Evolutionary conservation across 2,113 vertebrate species (phyloP), one percentile per base, ranked within the genome.

Genomic region (Microtus ochrogaster): DNA sequence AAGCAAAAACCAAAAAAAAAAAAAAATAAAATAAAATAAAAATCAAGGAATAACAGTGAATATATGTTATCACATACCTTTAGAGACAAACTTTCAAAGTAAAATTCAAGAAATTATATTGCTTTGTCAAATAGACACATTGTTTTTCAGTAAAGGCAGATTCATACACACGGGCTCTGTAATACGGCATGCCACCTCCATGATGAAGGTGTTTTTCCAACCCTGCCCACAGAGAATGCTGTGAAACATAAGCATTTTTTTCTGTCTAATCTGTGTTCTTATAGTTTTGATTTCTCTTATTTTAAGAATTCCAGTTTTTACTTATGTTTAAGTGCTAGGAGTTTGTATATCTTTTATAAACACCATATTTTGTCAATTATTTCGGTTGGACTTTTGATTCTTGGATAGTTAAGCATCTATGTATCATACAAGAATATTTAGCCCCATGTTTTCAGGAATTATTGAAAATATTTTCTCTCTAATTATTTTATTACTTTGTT

Each of bases 21-120:
- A 17, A 44, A 44, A 44, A 5, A 41, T 3, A 41, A 41, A 41
- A 41, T 41, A n/a, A n/a, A n/a, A n/a, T n/a, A n/a, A n/a, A 47
- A 47, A 47, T n/a, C 55, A 11, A 90, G 79, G 47, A 65, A 21
- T 83, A 83, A 33, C 30, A 16, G 65, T 52, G 12, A 70, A 2
- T 4, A 2, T 61, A 58, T 41, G 2, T n/a, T 85, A 5, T 82
- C 36, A 66, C 7, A n/a, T 88, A 30, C 52, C 74, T 81, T 94
- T 84, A 74, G 89, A 73, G 21, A 74, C 44, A n/a, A 52, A 83
- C n/a, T 94, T 94, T 83, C 82, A 92, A 87, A 61, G 58, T 41
- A 49, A 94, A 94, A 24, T 26, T 36, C 14, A 95, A n/a, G 19
- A 78, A 65, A 11, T 72, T 63, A 0, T 28, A 41, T 68, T 58